Percentiles rank a stretch among this genome's conserved stretches.
phyloP scores from a whole-genome alignment of 2,797 vertebrate species.

The Tarsius wallacei region DNA sequence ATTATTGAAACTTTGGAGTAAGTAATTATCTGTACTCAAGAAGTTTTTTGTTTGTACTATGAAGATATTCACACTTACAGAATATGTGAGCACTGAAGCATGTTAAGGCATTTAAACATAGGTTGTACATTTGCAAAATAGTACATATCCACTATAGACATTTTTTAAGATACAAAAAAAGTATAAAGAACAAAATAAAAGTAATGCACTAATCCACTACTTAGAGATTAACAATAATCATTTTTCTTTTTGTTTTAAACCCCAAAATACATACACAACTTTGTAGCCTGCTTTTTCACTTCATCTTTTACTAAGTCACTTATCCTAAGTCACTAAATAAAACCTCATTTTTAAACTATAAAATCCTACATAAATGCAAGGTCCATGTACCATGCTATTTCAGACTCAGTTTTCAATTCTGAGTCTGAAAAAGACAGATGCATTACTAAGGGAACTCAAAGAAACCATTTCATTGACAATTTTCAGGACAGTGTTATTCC shows the following conservation, averaged over 20 bases:
- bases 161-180: not conserved
- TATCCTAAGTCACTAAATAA: not conserved
- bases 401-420: not conserved
- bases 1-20: not conserved
- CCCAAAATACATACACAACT: not conserved
- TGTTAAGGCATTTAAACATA: not conserved
- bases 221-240: not conserved
- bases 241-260: not conserved
- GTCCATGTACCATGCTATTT: not conserved
- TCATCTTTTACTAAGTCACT: not conserved
- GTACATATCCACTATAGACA: not conserved
- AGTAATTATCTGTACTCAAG: not conserved
- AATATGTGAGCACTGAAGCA: not conserved
- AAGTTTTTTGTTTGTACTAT: not conserved
- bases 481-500: not conserved
- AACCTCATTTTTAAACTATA: not conserved
- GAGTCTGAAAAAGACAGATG: not conserved
- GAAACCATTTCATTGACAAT: not conserved
- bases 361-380: not conserved
- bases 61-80: not conserved
- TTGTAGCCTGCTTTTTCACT: not conserved
- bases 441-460: not conserved
- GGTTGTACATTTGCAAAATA: not conserved
- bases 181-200: conserved; percentile 24
- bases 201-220: not conserved